phyloP scores from a whole-genome alignment of 2,797 vertebrate species.

The Avahi laniger region DNA sequence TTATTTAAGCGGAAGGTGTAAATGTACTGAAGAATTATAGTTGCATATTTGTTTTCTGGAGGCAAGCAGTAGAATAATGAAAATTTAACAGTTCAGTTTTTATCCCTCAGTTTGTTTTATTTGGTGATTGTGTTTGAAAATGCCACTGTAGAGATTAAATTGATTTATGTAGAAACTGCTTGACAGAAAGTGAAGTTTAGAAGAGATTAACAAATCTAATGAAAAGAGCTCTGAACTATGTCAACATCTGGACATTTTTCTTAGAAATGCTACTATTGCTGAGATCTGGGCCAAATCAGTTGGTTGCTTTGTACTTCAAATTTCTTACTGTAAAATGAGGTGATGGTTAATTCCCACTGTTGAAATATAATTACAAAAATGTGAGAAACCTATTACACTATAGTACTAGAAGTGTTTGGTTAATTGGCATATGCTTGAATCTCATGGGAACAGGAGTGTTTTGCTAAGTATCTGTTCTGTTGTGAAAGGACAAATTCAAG shows the following conservation, averaged over 20 bases:
- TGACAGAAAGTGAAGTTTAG: neutral
- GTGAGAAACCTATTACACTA: neutral
- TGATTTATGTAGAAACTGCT: neutral
- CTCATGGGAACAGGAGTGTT: neutral
- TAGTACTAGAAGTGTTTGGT: neutral
- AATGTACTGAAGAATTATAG: neutral
- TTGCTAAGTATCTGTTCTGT: neutral
- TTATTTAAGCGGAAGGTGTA: constrained; percentile 15
- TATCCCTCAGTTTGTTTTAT: constrained; percentile 6
- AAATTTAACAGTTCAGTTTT: constrained; percentile 2
- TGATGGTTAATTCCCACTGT: neutral
- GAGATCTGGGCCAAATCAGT: neutral
- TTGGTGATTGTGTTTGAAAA: neutral
- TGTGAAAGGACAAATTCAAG: neutral
- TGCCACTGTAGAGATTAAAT: neutral
- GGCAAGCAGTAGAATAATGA: neutral
- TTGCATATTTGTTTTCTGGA: constrained; percentile 9
- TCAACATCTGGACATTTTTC: neutral
- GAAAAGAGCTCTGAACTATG: neutral
- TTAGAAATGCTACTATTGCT: neutral
- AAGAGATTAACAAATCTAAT: neutral
- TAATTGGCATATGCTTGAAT: neutral
- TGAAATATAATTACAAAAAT: neutral
- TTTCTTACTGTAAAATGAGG: constrained; percentile 1
- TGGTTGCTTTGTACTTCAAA: constrained; percentile 12